Evolutionary conservation across 2,113 vertebrate species (phyloP), one percentile per base, ranked within the genome.

Genomic region (Scomber colias): DNA sequence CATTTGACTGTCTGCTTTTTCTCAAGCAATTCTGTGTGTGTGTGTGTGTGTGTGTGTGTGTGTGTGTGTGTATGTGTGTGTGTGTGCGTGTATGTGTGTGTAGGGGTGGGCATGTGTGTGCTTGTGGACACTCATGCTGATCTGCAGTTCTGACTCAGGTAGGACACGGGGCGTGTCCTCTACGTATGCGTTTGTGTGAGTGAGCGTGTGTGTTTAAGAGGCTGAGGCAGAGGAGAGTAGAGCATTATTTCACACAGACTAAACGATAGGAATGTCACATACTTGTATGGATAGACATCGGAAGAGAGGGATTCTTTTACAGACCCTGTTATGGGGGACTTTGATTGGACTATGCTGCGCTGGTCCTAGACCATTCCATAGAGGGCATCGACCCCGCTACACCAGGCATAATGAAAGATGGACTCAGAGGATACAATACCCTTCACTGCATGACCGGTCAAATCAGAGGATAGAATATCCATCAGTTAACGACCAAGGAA

Each of bases 121-220:
- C 83, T 71, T 82, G 85, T 84, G 51, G 61, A 75, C 61, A 71
- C 66, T 85, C 84, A 78, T 69, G 50, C 69, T 86, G 80, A 77
- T 77, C 59, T 61, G 53, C 53, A 24, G 21, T 21, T 88, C 92
- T 97, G 96, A 97, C 93, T 97, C 97, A 97, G 73, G 73, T 89
- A 88, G 91, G 81, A 62, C 27, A 76, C 24, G 79, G 93, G 92
- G 93, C 77, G 93, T 93, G 90, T 89, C 86, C 94, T 96, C 85
- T 75, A 10, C 45, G 56, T 79, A 89, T 87, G 74, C 70, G 83
- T 71, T 35, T 17, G 65, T 76, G 87, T 90, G 83, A 84, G 83
- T 85, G 71, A 53, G 74, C 3, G 68, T 74, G 85, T 87, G 75
- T 84, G 87, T 79, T 93, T 96, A 95, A 96, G 94, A 97, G 94